phyloP scores from a whole-genome alignment of 1,140 invertebrate genomes.

The Ceratina calcarata region DNA sequence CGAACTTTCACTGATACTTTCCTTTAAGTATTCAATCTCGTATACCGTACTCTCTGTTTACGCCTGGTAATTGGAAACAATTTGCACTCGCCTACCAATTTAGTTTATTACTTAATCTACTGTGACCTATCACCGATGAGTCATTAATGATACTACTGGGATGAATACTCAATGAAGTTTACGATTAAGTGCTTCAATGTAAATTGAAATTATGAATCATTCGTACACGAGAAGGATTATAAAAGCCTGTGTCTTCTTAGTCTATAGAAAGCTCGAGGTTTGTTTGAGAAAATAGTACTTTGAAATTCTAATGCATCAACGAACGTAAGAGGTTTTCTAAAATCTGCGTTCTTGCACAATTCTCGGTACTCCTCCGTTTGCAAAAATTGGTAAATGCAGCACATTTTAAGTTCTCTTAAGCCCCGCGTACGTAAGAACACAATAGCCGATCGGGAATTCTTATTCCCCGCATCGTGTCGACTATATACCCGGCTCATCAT shows the following conservation, averaged over 20 bases:
- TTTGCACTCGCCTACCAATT: not conserved
- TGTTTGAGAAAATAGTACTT: too few relatives aligned
- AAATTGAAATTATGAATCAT: not conserved
- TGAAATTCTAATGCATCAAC: not conserved
- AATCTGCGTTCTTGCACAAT: too few relatives aligned
- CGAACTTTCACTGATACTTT: conserved; percentile 45
- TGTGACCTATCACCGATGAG: not conserved
- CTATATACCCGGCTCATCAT: conserved; percentile 31
- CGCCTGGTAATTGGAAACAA: too few relatives aligned
- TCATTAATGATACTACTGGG: not conserved
- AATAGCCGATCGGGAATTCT: conserved; percentile 16
- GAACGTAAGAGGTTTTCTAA: too few relatives aligned
- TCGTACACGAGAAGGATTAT: not conserved
- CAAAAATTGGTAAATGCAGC: not conserved
- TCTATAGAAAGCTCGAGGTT: not conserved
- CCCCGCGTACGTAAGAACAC: not conserved
- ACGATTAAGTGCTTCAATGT: too few relatives aligned
- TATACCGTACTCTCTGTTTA: not conserved
- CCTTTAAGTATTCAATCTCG: conserved; percentile 10
- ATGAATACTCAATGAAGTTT: conserved; percentile 1
- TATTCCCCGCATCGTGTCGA: conserved; percentile 17
- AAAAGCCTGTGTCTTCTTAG: not conserved
- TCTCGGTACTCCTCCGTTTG: too few relatives aligned
- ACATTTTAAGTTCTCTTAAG: not conserved
- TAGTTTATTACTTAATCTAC: not conserved